Evolutionary conservation across 53 echinoderm and acorn worm species (phyloP).

Genomic region (Astropecten irregularis): DNA sequence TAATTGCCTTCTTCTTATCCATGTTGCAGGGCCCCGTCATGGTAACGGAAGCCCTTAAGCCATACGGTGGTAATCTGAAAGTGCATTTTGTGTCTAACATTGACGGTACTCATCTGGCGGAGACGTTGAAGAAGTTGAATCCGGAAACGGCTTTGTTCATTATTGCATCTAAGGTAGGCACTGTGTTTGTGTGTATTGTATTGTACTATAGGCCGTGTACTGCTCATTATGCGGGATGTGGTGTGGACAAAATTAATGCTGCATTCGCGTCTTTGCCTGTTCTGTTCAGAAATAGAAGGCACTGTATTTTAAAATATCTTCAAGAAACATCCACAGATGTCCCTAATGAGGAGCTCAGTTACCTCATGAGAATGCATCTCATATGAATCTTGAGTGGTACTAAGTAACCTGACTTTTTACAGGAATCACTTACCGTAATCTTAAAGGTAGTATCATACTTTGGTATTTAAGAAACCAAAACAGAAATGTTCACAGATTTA

Average conservation of each 20-base stretch:
- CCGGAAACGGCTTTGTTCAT: constrained; percentile 93
- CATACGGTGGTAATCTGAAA: constrained; percentile 72
- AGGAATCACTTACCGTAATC: too few species aligned
- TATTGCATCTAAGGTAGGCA: constrained; percentile 94
- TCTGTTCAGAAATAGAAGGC: too few species aligned
- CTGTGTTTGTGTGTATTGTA: neutral
- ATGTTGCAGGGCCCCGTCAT: constrained; percentile 89
- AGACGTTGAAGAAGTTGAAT: constrained; percentile 83
- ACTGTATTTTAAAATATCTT: too few species aligned
- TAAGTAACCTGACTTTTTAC: too few species aligned
- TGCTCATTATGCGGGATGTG: neutral
- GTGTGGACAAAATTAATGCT: neutral
- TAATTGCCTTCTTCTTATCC: too few species aligned
- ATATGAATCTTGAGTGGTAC: too few species aligned
- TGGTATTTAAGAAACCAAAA: too few species aligned
- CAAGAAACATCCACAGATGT: too few species aligned
- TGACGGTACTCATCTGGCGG: constrained; percentile 94
- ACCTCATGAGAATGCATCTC: too few species aligned
- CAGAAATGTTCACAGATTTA: too few species aligned
- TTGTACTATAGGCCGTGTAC: neutral
- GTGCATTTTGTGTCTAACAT: constrained; percentile 99
- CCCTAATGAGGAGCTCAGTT: too few species aligned
- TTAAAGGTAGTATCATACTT: too few species aligned
- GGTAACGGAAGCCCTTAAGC: constrained; percentile 97
- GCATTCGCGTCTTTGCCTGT: neutral